These are phyloP conservation scores for Scaptomyza caliginosa DNA, from an alignment of 2,888 invertebrate species.

Conservation along the genomic window DNA sequence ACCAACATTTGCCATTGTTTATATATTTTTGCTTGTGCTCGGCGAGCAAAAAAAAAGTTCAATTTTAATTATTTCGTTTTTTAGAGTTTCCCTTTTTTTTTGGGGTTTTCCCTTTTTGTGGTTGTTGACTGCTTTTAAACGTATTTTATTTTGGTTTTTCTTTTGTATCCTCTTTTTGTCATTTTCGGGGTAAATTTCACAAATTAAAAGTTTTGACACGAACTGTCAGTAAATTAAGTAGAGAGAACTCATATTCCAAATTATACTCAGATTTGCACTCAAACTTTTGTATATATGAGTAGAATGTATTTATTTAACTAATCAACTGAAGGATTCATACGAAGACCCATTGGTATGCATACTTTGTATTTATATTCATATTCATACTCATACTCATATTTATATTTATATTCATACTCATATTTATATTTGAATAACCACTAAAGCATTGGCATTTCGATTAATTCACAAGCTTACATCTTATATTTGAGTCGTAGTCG, in stretches of 20 bases:
- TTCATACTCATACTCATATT: not conserved
- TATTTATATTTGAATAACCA: not conserved
- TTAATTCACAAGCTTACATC: conserved; percentile 2
- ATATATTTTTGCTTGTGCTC: conserved; percentile 17
- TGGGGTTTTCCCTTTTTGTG: not conserved
- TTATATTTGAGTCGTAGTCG: not conserved
- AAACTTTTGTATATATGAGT: too few species aligned
- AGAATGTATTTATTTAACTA: too few species aligned
- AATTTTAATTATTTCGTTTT: conserved; percentile 63
- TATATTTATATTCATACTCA: not conserved
- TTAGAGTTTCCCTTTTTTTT: conserved; percentile 13
- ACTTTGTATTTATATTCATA: not conserved
- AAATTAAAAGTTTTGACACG: conserved; percentile 60
- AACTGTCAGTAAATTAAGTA: not conserved
- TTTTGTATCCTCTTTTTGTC: conserved; percentile 1
- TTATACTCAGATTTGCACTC: not conserved
- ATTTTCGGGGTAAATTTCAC: conserved; percentile 29
- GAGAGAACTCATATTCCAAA: not conserved
- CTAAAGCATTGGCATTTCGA: conserved; percentile 1
- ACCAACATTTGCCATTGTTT: conserved; percentile 39
- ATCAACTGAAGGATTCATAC: too few species aligned
- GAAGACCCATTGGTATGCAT: too few species aligned
- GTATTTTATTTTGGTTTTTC: not conserved
- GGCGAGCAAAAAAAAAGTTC: conserved; percentile 14
- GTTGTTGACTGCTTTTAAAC: not conserved